Base-by-base conservation (phyloP, 2,797 vertebrate species). In the Alca torda region DNA sequence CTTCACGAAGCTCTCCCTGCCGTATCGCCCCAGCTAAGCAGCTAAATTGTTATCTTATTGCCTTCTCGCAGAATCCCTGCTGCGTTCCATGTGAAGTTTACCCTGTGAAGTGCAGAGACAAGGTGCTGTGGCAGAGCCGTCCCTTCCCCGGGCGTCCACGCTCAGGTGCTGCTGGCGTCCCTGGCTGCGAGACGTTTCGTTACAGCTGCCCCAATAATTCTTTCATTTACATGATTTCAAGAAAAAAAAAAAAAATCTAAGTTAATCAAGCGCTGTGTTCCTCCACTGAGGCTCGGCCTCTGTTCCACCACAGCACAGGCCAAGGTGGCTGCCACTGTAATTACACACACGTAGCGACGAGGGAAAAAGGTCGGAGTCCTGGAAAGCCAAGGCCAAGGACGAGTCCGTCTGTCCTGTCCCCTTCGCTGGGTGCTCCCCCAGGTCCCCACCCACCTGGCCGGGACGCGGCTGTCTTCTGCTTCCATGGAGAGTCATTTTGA, bases 101-200 rank as follows among this genome's bases (percentile, higher is more conserved):
- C 23, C 53, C 45, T 11, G 63, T 8, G n/a, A 12, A 5, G 18
- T 2, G 35, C 18, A 12, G 26, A 17, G 24, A 46, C 17, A 9
- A 37, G 57, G 80, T 33, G 33, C 80, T 37, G 37, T 50, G 16
- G 77, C n/a, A 25, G n/a, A 9, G 5, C 63, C 12, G 1, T 30
- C 56, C 24, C 48, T 25, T 17, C n/a, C 46, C 64, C 19, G 8
- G 30, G n/a, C 11, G 3, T 3, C 37, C 24, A 23, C 35, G 18
- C 31, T 5, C 35, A 7, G 41, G 48, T 10, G 61, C 61, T 33
- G 48, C 20, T 21, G 3, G 0, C 28, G 33, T 37, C 53, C n/a
- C 10, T 6, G 20, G 18, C 28, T 8, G 2, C 2, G 7, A 20
- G 11, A 16, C 0, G 1, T 37, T 24, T 30, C 25, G 2, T 15